Evolutionary conservation across 2,797 vertebrate species (phyloP).

Genomic region (Pangasius sanitwongsei): DNA sequence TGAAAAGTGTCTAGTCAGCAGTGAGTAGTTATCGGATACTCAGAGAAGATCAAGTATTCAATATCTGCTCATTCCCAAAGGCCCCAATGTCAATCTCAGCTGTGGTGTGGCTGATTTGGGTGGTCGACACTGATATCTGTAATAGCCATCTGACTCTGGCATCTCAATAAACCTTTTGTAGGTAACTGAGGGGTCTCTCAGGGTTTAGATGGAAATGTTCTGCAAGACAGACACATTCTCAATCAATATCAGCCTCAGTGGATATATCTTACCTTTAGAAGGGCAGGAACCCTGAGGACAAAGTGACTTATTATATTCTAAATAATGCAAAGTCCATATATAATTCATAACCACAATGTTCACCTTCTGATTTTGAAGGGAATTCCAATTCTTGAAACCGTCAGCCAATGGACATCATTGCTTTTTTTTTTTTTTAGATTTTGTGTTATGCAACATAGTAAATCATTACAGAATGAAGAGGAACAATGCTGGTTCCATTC

Average conservation of each 20-base stretch:
- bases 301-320: neutral
- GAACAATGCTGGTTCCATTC: neutral
- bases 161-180: conserved; percentile 39
- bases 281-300: neutral
- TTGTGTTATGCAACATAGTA: neutral
- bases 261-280: neutral
- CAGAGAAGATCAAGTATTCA: conserved; percentile 39
- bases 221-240: conserved; percentile 6
- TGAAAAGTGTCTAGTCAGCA: conserved; percentile 45
- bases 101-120: conserved; percentile 46
- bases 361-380: neutral
- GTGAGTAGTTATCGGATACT: conserved; percentile 34
- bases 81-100: conserved; percentile 40
- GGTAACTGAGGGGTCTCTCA: conserved; percentile 45
- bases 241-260: neutral
- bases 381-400: neutral
- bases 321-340: neutral
- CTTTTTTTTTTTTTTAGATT: neutral
- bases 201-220: conserved; percentile 24
- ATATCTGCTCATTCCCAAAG: conserved; percentile 18
- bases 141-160: conserved; percentile 47
- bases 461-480: neutral
- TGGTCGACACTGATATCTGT: conserved; percentile 41
- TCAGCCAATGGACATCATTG: neutral
- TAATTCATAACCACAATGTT: neutral